These are phyloP conservation scores for Drosophila mulleri DNA, from an alignment of 2,888 invertebrate genomes.

Conservation along the genomic window DNA sequence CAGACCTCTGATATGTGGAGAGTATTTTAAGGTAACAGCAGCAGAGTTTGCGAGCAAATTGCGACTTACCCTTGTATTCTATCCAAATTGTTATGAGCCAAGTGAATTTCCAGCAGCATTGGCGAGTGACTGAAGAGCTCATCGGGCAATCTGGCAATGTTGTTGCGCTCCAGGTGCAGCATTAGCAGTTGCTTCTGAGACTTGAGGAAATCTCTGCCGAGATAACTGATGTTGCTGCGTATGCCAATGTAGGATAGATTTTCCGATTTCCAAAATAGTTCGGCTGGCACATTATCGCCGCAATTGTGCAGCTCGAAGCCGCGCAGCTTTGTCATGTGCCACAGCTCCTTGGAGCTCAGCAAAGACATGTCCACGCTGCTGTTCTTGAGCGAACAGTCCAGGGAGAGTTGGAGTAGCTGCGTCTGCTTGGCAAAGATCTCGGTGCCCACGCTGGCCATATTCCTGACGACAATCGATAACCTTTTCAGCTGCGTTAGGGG, in stretches of 20 bases:
- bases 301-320: conserved; percentile 64
- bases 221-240: conserved; percentile 66
- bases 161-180: conserved; percentile 58
- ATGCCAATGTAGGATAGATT: conserved; percentile 65
- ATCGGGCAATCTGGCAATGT: conserved; percentile 66
- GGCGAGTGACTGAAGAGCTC: conserved; percentile 63
- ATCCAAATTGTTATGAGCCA: conserved; percentile 68
- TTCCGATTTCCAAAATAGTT: conserved; percentile 67
- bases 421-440: conserved; percentile 65
- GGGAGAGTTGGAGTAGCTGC: conserved; percentile 48
- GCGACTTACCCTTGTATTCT: conserved; percentile 62
- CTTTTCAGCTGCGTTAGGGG: conserved; percentile 48
- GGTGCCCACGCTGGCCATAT: conserved; percentile 61
- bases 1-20: conserved; percentile 48
- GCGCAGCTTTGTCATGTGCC: conserved; percentile 63
- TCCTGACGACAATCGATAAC: conserved; percentile 60
- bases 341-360: conserved; percentile 64
- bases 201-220: conserved; percentile 64
- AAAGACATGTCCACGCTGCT: conserved; percentile 69
- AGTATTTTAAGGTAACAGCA: not conserved
- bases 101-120: conserved; percentile 57
- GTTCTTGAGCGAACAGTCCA: conserved; percentile 65
- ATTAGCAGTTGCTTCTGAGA: conserved; percentile 58
- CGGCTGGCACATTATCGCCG: conserved; percentile 68
- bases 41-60: not conserved